Base-by-base conservation (phyloP, 2,888 invertebrate species). In the Athalia cordata region DNA sequence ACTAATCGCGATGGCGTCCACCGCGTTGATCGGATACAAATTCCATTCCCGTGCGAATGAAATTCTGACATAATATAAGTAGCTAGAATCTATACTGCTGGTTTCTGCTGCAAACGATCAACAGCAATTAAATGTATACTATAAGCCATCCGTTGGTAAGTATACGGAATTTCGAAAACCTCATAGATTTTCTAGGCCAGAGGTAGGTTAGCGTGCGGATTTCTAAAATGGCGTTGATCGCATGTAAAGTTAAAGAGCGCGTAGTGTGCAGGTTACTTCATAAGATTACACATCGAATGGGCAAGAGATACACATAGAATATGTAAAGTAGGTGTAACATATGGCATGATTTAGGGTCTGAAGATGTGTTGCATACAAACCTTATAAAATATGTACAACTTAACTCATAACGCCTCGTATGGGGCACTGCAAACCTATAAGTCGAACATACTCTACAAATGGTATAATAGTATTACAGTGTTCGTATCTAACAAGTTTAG, bases 81-180 rank as follows among this genome's bases (percentile, higher is more conserved):
- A 29, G 29, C 55, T n/a, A 55, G 9, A 11, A 9, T 55, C 55
- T 4, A 55, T 4, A 55, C 9, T 55, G 55, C 9, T 11, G 6
- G 9, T 55, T n/a, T 7, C 4, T 55, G 7, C 55, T 11, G 55
- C 11, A 9, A 55, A 55, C 55, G 55, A 55, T 7, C 55, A 7
- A 9, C n/a, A 11, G 6, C 55, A 55, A n/a, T 29, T 29, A 29
- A 0, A 29, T 29, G 29, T 29, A 29, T 29, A 29, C 29, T 29
- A 29, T 29, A 29, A 29, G 29, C 29, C 29, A 29, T 29, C 29
- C 59, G 47, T 72, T 57, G 29, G 29, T 29, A 29, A 29, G 13
- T 72, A 72, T 59, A 72, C 72, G 57, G 57, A 72, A 72, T 72
- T 72, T 72, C 72, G 72, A 72, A 72, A 72, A 72, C 45, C 13